Evolutionary conservation across 1,140 invertebrate species (phyloP).

Genomic region (Drosophila fuyamai): DNA sequence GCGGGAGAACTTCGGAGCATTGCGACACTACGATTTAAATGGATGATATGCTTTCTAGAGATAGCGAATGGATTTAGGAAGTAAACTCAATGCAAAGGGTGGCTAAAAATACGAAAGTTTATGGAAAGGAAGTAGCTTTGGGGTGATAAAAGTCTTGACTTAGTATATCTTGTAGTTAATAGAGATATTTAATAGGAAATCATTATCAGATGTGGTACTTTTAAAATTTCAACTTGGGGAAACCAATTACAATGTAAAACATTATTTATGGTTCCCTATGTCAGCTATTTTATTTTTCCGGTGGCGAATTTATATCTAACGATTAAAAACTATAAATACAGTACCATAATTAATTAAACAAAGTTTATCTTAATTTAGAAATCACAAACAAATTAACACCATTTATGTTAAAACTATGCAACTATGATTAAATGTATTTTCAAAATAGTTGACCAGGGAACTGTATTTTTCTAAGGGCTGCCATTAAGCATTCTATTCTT

Average conservation of each 20-base stretch:
- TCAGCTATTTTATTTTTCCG: too few relatives aligned
- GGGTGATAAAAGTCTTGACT: background rate
- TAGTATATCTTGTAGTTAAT: background rate
- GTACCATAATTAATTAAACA: too few relatives aligned
- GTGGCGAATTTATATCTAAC: too few relatives aligned
- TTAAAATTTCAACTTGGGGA: background rate
- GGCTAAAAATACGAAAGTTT: too few relatives aligned
- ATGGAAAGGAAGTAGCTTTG: background rate
- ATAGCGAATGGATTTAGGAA: constrained; percentile 8
- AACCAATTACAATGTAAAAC: too few relatives aligned
- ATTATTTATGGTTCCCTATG: too few relatives aligned
- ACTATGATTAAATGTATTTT: too few relatives aligned
- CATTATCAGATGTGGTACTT: background rate
- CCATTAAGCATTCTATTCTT: background rate
- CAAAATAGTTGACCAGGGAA: too few relatives aligned
- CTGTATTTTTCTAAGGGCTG: background rate
- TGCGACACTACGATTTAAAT: background rate
- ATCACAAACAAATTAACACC: too few relatives aligned
- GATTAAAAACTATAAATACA: too few relatives aligned
- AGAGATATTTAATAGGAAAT: background rate
- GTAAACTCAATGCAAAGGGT: background rate
- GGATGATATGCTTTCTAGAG: constrained; percentile 19
- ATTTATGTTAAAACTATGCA: too few relatives aligned
- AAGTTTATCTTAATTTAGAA: too few relatives aligned
- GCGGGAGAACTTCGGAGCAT: constrained; percentile 3